Conservation (phyloP, 2,113 vertebrate genomes). For the Ahaetulla prasina region DNA sequence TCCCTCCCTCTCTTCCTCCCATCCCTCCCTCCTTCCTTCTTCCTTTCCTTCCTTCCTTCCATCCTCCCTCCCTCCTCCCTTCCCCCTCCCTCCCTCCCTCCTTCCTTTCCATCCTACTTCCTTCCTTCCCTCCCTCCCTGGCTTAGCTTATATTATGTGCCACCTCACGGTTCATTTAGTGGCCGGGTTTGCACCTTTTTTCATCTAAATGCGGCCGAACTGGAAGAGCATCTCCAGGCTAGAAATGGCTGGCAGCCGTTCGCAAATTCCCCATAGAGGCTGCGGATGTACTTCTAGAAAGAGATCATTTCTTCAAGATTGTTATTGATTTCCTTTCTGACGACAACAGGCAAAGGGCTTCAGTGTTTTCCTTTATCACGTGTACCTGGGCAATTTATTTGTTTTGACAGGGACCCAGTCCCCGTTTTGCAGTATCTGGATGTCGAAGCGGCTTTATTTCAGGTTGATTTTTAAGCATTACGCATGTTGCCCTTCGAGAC, state of each 20-base stretch:
- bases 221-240: neutral
- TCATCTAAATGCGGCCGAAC: neutral
- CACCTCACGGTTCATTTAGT: neutral
- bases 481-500: accelerated
- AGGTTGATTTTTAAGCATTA: accelerated
- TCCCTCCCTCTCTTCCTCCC: neutral
- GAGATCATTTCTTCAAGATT: too few species aligned
- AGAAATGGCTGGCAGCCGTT: neutral
- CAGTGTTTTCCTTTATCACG: accelerated
- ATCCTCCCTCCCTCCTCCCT: too few species aligned
- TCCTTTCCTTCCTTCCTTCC: too few species aligned
- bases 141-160: neutral
- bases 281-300: neutral
- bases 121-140: neutral
- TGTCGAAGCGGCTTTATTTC: neutral
- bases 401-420: neutral
- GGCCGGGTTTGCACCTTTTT: neutral
- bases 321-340: neutral
- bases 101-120: neutral
- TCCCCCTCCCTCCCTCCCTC: too few species aligned
- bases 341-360: neutral
- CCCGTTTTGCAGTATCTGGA: too few species aligned
- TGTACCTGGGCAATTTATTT: neutral
- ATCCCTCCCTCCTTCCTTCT: too few species aligned
- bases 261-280: neutral